Evolutionary conservation across 53 echinoderm and acorn worm genomes (phyloP), one percentile per base, ranked within the genome.

Genomic region (Arbacia lixula): DNA sequence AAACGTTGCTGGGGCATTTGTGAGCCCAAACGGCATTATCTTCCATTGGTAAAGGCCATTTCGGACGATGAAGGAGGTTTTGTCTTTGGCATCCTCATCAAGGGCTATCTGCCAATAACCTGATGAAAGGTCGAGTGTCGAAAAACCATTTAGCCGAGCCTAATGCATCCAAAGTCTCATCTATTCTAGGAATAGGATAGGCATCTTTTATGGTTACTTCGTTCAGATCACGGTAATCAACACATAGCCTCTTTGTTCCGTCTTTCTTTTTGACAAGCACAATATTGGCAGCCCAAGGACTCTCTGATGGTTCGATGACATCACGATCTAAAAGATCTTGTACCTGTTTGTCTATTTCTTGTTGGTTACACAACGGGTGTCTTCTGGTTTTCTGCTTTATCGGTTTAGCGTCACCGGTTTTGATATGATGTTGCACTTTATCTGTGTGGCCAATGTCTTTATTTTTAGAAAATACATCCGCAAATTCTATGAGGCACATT

Each of bases 261-360:
- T 92, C 92, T 46, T 95, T 95, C 84, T 95, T 95, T 11, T 65
- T 83, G 0, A 92, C 92, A n/a, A 92, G 32, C 0, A 94, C 94
- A 0, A 91, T 46, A 10, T 68, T 68, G 19, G 89, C 16, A 12
- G 89, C 84, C 94, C 92, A 95, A 1, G 95, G 90, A 35, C 95
- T 95, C 14, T 22, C 14, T 1, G 90, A 90, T 0, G 83, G 88
- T 35, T 88, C 76, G 1, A 95, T 83, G 2, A 95, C 33, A 12
- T 86, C 84, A 26, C 64, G 43, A 0, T 90, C 42, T 40, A 90
- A 12, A 68, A 95, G 30, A 35, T 82, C 83, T 12, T 72, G 10
- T 0, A 92, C 83, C 41, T 90, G 85, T 12, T 53, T 26, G 6
- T 89, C 57, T 1, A 75, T 83, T 60, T 95, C 92, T 11, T 72